These are phyloP conservation scores for Spodoptera litura DNA, from an alignment of 1,140 invertebrate genomes.

Conservation along the genomic window DNA sequence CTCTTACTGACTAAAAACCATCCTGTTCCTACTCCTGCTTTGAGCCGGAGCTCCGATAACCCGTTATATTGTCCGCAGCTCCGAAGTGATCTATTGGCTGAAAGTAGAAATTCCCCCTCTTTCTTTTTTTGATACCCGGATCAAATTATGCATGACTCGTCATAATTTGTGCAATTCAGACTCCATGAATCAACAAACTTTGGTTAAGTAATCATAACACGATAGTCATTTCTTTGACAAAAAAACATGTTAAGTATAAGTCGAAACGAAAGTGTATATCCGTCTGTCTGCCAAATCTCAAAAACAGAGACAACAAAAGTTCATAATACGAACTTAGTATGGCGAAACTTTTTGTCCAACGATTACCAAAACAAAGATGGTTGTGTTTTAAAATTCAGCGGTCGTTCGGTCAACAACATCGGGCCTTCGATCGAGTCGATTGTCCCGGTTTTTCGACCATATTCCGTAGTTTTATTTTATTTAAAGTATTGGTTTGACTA, in stretches of 20 bases:
- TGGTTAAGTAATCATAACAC: too few relatives aligned
- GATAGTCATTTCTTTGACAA: background rate
- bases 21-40: too few relatives aligned
- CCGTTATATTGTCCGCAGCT: too few relatives aligned
- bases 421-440: conserved; percentile 4
- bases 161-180: too few relatives aligned
- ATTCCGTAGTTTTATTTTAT: conserved; percentile 15
- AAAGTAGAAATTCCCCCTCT: too few relatives aligned
- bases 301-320: background rate
- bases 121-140: too few relatives aligned
- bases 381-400: conserved; percentile 55
- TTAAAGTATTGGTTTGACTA: background rate
- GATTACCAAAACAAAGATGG: conserved; percentile 46
- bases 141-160: too few relatives aligned
- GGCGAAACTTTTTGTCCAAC: background rate
- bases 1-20: too few relatives aligned
- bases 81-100: too few relatives aligned
- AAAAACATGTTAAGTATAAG: background rate
- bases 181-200: too few relatives aligned
- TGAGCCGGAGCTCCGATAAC: too few relatives aligned
- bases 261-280: too few relatives aligned
- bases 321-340: background rate
- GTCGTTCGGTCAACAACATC: conserved; percentile 37
- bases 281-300: background rate
- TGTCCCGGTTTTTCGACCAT: conserved; percentile 47